Evolutionary conservation across 1,140 invertebrate genomes (phyloP).

Genomic region (Meloidogyne floridensis): DNA sequence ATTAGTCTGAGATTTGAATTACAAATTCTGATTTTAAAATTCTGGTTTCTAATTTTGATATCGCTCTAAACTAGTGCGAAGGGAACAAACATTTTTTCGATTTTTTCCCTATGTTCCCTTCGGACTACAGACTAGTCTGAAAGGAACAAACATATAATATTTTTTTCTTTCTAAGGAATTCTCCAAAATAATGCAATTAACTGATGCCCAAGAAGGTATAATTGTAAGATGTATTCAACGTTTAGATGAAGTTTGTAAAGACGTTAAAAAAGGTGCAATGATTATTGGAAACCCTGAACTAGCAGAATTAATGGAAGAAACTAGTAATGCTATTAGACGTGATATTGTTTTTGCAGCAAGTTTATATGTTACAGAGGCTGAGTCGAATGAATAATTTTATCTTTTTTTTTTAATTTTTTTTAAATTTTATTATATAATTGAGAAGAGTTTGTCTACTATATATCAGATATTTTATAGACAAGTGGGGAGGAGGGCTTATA

Average conservation of each 20-base stretch:
- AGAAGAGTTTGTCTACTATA: too few relatives aligned
- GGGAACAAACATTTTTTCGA: too few relatives aligned
- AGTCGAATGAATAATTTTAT: slow-evolving; percentile 7
- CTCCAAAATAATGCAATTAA: slow-evolving; percentile 85
- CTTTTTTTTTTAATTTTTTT: too few relatives aligned
- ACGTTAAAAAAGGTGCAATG: slow-evolving; percentile 85
- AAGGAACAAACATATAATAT: not conserved
- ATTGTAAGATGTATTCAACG: slow-evolving; percentile 96
- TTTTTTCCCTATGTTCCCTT: too few relatives aligned
- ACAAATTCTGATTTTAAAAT: too few relatives aligned
- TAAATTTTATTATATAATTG: not conserved
- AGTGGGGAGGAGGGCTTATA: too few relatives aligned
- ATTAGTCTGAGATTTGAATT: too few relatives aligned
- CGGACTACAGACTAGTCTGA: too few relatives aligned
- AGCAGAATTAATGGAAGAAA: slow-evolving; percentile 91
- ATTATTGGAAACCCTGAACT: slow-evolving; percentile 89
- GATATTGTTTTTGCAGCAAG: slow-evolving; percentile 98
- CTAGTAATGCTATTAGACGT: slow-evolving; percentile 85
- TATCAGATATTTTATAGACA: too few relatives aligned
- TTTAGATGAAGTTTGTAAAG: slow-evolving; percentile 85
- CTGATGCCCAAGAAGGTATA: slow-evolving; percentile 93
- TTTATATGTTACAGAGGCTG: slow-evolving; percentile 76
- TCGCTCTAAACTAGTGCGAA: too few relatives aligned
- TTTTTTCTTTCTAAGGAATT: slow-evolving; percentile 18
- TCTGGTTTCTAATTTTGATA: too few relatives aligned